These are phyloP conservation scores for Drosophila willistoni DNA, from an alignment of 1,140 invertebrate species.

Conservation along the genomic window DNA sequence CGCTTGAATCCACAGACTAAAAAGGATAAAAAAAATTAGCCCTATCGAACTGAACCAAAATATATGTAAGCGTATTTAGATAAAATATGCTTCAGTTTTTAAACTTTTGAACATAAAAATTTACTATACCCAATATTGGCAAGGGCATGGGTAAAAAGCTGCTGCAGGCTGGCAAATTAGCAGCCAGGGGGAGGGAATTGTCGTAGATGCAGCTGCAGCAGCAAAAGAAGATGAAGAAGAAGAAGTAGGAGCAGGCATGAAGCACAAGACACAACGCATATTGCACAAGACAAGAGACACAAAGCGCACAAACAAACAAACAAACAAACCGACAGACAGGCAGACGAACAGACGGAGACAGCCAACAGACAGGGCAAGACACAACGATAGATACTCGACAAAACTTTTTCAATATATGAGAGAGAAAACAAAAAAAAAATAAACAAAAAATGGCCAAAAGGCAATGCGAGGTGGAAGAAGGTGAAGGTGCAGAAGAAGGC, in stretches of 20 bases:
- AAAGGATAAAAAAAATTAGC: no score
- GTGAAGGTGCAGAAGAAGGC: constrained; percentile 4
- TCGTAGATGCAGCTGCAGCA: constrained; percentile 7
- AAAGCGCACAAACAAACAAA: constrained; percentile 57
- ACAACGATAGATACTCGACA: constrained; percentile 63
- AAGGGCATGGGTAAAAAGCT: not conserved
- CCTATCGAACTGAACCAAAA: no score
- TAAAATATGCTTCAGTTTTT: no score
- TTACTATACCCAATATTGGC: no score
- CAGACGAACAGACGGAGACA: constrained; percentile 50
- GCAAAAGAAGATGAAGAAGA: not conserved
- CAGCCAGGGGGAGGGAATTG: not conserved
- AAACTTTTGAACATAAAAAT: no score
- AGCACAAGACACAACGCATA: constrained; percentile 65
- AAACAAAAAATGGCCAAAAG: constrained; percentile 13
- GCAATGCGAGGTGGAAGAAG: not conserved
- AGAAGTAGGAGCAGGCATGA: not conserved
- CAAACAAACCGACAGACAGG: constrained; percentile 23
- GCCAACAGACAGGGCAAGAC: constrained; percentile 53
- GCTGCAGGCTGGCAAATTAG: constrained; percentile 20
- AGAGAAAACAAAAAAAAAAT: constrained; percentile 33
- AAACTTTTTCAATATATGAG: constrained; percentile 73
- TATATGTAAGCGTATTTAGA: no score
- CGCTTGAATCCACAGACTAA: no score
- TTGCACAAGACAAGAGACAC: constrained; percentile 68